Evolutionary conservation across 1,140 invertebrate genomes (phyloP), one percentile per base, ranked within the genome.

Genomic region (Drosophila prosaltans): DNA sequence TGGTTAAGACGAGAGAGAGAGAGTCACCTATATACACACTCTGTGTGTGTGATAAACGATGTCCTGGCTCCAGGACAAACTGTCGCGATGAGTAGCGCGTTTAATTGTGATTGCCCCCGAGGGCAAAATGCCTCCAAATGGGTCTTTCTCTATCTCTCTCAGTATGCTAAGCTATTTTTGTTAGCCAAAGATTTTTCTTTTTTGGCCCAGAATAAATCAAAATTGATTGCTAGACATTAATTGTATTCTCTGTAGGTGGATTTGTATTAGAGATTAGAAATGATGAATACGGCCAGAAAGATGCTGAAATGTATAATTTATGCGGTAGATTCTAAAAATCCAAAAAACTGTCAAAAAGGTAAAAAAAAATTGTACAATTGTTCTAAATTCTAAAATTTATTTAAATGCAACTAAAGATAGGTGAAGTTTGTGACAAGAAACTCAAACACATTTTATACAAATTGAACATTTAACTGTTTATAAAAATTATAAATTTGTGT

Each of bases 51-150:
- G 83, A 86, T 86, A 86, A 86, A 86, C 76, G 83, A 82, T 86
- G 81, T 84, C 57, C 57, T 39, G 45, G 45, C 21, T 24, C 8
- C 45, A 51, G 45, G 45, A 51, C 45, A 51, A 51, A 51, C 57
- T 39, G 60, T 54, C 66, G 65, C 65, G 60, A 68, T 85, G 74
- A 81, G 81, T 74, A 64, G 39, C 69, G 58, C 74, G 70, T 85
- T 86, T 86, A 86, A 86, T 86, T 86, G 83, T 83, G 78, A 86
- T 82, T 83, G 72, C 69, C 67, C 83, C 58, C 32, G 62, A 60
- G 76, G 65, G 72, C 40, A 48, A 55, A 36, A 51, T 65, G 28
- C 57, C 28, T 58, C 55, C 55, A 60, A 73, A 78, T 76, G 64
- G 39, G 63, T 51, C 65, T 16, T n/a, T n/a, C n/a, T n/a, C n/a